These are phyloP conservation scores for Microtus oregoni DNA, from an alignment of 2,113 vertebrate species.

Conservation along the genomic window DNA sequence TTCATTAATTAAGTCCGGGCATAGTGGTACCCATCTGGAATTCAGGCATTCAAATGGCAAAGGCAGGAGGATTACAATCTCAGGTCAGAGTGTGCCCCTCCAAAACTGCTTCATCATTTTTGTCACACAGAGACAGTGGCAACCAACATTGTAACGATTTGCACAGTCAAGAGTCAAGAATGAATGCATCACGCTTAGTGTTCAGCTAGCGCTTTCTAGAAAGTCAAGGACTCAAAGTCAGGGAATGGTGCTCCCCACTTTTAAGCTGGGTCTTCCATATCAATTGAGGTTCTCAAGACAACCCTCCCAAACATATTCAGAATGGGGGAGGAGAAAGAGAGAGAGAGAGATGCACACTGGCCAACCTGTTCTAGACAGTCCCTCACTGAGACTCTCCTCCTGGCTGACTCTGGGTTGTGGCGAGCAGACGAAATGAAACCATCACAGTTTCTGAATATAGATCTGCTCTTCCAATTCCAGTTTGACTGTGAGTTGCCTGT, in stretches of 20 bases:
- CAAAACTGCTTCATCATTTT: not conserved
- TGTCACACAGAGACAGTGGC: not conserved
- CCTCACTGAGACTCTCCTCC: not conserved
- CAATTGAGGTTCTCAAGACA: not conserved
- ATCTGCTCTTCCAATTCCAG: not conserved
- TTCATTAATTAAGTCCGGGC: not conserved
- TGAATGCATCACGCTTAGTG: not conserved
- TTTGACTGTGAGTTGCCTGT: not conserved
- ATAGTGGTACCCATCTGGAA: no score
- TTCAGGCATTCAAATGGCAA: not conserved
- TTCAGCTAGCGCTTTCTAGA: not conserved
- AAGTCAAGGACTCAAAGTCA: not conserved
- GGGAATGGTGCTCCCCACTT: no score
- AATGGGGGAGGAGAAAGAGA: not conserved
- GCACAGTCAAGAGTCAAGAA: not conserved
- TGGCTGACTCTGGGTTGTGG: not conserved
- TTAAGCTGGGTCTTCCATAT: not conserved
- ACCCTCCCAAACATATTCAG: rapidly evolving
- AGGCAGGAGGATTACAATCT: not conserved
- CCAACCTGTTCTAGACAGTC: not conserved
- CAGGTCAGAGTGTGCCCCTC: not conserved
- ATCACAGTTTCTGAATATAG: not conserved
- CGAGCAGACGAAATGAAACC: not conserved
- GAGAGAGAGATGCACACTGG: not conserved
- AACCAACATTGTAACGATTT: no score